Conservation (phyloP, 1,140 invertebrate genomes). For the Globodera rostochiensis region DNA sequence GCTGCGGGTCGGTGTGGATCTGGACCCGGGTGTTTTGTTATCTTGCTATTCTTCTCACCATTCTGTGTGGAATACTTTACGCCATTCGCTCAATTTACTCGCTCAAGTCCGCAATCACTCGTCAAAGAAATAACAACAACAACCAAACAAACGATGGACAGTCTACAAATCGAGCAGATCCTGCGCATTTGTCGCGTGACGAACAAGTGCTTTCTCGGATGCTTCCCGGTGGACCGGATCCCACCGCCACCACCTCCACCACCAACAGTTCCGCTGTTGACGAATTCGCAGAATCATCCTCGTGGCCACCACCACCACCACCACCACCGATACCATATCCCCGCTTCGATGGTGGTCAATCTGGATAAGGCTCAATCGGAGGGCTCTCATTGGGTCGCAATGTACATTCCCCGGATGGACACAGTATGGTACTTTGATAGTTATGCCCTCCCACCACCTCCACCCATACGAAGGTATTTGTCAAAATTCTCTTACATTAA, state of each 20-base stretch:
- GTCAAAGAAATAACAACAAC: neutral
- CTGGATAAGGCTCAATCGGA: neutral
- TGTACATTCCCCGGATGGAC: neutral
- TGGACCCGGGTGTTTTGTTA: neutral
- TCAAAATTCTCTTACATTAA: neutral
- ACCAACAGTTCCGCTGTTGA: too few species aligned
- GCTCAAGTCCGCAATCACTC: neutral
- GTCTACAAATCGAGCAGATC: neutral
- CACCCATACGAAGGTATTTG: neutral
- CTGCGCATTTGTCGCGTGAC: neutral
- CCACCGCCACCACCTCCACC: neutral
- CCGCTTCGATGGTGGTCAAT: neutral
- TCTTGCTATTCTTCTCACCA: neutral
- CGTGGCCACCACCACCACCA: too few species aligned
- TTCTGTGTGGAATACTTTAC: neutral
- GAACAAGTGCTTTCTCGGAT: neutral
- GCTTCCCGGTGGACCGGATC: neutral
- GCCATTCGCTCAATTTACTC: neutral
- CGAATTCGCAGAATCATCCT: too few species aligned
- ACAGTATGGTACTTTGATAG: slow-evolving; percentile 10
- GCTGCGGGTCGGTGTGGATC: neutral
- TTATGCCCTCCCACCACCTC: neutral
- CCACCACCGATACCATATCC: neutral
- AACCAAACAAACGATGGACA: neutral
- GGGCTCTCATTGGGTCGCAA: neutral